Evolutionary conservation across 2,113 vertebrate species (phyloP).

Genomic region (Rissa tridactyla): DNA sequence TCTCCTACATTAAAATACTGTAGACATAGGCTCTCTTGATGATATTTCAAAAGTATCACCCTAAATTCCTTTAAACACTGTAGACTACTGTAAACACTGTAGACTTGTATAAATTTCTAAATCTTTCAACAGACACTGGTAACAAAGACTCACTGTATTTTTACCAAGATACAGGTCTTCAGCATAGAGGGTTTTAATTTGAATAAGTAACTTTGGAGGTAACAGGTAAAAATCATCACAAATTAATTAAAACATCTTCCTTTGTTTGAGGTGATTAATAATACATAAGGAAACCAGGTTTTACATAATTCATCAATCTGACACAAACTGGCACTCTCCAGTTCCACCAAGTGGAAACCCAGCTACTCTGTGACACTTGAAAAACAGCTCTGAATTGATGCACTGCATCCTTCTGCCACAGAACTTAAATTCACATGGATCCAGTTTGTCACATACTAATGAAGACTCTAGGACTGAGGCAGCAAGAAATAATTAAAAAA

Average conservation of each 20-base stretch:
- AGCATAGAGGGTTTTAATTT: conserved; percentile 56
- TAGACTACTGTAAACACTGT: not conserved
- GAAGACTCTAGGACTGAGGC: not conserved
- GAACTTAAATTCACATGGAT: conserved; percentile 7
- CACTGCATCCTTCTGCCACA: not conserved
- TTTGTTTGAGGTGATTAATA: conserved; percentile 79
- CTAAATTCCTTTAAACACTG: not conserved
- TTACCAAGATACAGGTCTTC: conserved; percentile 37
- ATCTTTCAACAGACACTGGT: not conserved
- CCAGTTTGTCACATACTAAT: not conserved
- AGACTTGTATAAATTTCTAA: not conserved
- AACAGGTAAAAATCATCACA: conserved; percentile 69
- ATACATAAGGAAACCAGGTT: conserved; percentile 69
- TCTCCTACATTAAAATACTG: not conserved
- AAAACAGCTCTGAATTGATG: conserved; percentile 51
- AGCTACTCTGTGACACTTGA: conserved; percentile 57
- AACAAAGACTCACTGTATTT: conserved; percentile 12
- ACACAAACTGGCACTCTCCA: conserved; percentile 57
- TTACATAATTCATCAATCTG: conserved; percentile 80
- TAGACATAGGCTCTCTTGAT: not conserved
- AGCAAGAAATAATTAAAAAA: not conserved
- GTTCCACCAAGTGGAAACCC: conserved; percentile 39
- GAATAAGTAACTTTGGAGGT: conserved; percentile 52
- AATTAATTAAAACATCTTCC: conserved; percentile 77
- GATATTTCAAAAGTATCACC: not conserved